These are phyloP conservation scores for Frieseomelitta varia DNA, from an alignment of 1,140 invertebrate genomes.

Conservation along the genomic window DNA sequence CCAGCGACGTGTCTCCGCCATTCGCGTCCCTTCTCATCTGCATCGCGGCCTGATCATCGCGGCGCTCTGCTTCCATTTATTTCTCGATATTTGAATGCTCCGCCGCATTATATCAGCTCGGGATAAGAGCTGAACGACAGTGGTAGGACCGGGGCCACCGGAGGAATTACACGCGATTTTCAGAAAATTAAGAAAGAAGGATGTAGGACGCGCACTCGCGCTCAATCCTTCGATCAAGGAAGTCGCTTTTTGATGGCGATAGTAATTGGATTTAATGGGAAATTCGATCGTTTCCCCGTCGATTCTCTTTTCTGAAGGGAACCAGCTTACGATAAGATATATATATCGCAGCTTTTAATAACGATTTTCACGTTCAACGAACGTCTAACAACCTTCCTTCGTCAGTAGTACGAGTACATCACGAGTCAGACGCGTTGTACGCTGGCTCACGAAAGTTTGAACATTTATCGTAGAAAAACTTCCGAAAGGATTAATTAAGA, in stretches of 20 bases:
- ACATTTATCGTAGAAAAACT: not conserved
- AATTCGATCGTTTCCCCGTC: not conserved
- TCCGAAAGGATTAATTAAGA: not conserved
- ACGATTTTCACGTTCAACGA: too few species aligned
- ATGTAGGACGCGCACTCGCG: constrained; percentile 3
- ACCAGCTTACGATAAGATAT: not conserved
- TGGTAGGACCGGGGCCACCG: too few species aligned
- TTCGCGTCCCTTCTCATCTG: constrained; percentile 30
- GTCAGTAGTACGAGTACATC: constrained; percentile 9
- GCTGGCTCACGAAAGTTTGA: not conserved
- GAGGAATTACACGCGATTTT: not conserved
- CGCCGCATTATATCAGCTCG: not conserved
- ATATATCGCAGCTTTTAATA: not conserved
- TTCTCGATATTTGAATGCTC: constrained; percentile 48
- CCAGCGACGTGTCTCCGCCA: not conserved
- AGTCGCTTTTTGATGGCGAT: not conserved
- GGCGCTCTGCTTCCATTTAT: constrained; percentile 58
- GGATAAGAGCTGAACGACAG: not conserved
- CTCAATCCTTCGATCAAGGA: not conserved
- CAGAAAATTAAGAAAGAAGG: constrained; percentile 32
- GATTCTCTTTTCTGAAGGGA: not conserved
- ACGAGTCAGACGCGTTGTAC: not conserved
- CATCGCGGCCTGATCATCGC: constrained; percentile 37
- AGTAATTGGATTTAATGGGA: constrained; percentile 9
- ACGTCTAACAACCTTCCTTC: not conserved